Conservation (phyloP, 2,113 vertebrate genomes). For the Dryoscopus gambensis region DNA sequence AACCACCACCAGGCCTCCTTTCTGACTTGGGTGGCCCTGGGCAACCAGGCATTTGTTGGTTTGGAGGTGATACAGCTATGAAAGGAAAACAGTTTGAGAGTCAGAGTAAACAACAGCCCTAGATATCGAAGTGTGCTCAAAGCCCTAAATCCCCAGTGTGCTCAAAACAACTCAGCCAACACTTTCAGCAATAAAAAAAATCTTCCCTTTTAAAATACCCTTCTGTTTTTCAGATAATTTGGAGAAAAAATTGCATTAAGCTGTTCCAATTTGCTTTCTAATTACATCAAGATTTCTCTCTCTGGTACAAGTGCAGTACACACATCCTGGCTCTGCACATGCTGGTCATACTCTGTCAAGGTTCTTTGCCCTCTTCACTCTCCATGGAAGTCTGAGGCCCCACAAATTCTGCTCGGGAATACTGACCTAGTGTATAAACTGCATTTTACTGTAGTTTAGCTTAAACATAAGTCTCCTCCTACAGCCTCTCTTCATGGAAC, state of each 20-base stretch:
- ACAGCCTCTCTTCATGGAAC: background rate
- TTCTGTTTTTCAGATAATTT: background rate
- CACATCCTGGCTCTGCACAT: background rate
- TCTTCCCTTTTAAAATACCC: background rate
- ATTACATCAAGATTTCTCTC: background rate
- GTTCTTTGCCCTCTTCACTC: background rate
- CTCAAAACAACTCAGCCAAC: background rate
- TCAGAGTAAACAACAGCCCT: background rate
- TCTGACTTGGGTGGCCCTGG: slow-evolving; percentile 91
- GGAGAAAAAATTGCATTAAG: background rate
- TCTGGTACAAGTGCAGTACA: background rate
- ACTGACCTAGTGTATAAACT: background rate
- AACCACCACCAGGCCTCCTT: slow-evolving; percentile 86
- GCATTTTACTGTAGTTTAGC: background rate
- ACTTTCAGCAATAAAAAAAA: background rate
- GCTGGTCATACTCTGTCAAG: background rate
- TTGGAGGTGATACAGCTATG: slow-evolving; percentile 85
- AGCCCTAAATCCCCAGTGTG: background rate
- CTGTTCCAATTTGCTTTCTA: background rate
- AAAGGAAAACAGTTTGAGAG: background rate
- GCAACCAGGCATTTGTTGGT: slow-evolving; percentile 85
- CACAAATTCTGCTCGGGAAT: background rate
- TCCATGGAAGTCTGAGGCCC: background rate
- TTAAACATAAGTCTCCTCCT: background rate
- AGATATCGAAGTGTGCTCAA: background rate